phyloP scores from a whole-genome alignment of 1,140 invertebrate species.

The Bemisia tabaci region DNA sequence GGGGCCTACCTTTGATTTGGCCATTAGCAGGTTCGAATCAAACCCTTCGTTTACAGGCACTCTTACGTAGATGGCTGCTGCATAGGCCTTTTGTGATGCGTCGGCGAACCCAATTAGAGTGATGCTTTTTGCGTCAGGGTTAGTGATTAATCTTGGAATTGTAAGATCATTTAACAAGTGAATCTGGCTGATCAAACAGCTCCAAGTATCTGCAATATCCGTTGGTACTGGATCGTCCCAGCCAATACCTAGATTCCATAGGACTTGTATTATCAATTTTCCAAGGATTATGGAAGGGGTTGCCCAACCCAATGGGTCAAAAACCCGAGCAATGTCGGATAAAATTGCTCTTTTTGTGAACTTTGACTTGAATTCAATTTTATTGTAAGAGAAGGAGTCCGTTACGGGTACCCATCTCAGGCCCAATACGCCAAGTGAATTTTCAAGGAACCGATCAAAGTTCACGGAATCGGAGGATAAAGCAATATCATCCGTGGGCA shows the following conservation, averaged over 20 bases:
- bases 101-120: slow-evolving; percentile 1
- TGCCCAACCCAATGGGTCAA: slow-evolving; percentile 17
- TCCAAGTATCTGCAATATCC: slow-evolving; percentile 18
- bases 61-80: neutral
- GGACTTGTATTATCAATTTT: slow-evolving; percentile 17
- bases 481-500: neutral
- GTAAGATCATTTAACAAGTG: slow-evolving; percentile 10
- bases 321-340: slow-evolving; percentile 19
- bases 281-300: slow-evolving; percentile 13
- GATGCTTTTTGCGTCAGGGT: neutral
- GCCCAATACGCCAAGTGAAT: slow-evolving; percentile 5
- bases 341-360: slow-evolving; percentile 18
- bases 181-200: slow-evolving; percentile 17
- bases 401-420: slow-evolving; percentile 6
- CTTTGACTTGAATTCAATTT: neutral
- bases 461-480: neutral
- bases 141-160: slow-evolving; percentile 18
- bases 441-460: neutral
- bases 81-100: slow-evolving; percentile 8
- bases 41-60: slow-evolving; percentile 4
- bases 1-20: slow-evolving; percentile 27
- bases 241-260: slow-evolving; percentile 16
- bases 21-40: slow-evolving; percentile 13
- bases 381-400: slow-evolving; percentile 6
- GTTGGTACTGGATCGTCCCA: slow-evolving; percentile 29